These are phyloP conservation scores for Drosophila leontia DNA, from an alignment of 1,140 invertebrate genomes.

Conservation along the genomic window DNA sequence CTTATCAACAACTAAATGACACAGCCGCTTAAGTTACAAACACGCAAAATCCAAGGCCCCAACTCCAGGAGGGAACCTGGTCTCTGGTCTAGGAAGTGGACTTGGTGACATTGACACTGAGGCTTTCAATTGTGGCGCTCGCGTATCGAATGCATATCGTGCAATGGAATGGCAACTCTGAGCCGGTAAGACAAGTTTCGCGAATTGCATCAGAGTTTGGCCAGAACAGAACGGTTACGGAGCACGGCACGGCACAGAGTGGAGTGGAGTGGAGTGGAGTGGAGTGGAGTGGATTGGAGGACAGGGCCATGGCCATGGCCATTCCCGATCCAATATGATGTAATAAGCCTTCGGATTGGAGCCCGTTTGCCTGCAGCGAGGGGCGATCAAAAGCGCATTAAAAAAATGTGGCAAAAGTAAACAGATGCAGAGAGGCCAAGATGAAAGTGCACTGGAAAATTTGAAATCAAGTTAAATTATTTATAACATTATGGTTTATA, in stretches of 20 bases:
- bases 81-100: constrained; percentile 45
- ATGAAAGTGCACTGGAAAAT: constrained; percentile 5
- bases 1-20: constrained; percentile 81
- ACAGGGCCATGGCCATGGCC: constrained; percentile 14
- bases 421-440: constrained; percentile 16
- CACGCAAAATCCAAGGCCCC: constrained; percentile 52
- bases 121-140: constrained; percentile 79
- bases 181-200: constrained; percentile 80
- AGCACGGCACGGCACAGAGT: too few species aligned
- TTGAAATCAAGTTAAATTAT: too few species aligned
- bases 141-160: constrained; percentile 68
- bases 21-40: constrained; percentile 78
- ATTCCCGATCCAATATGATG: constrained; percentile 66
- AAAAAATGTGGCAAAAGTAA: constrained; percentile 50
- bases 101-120: constrained; percentile 79
- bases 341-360: constrained; percentile 59
- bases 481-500: too few species aligned
- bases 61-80: constrained; percentile 27
- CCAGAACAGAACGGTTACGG: constrained; percentile 21
- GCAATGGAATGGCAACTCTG: constrained; percentile 61
- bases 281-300: neutral
- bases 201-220: constrained; percentile 74
- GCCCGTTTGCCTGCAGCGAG: constrained; percentile 21
- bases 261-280: neutral
- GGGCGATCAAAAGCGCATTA: constrained; percentile 65